Conservation (phyloP, 2,797 vertebrate species). For the Pitangus sulphuratus region DNA sequence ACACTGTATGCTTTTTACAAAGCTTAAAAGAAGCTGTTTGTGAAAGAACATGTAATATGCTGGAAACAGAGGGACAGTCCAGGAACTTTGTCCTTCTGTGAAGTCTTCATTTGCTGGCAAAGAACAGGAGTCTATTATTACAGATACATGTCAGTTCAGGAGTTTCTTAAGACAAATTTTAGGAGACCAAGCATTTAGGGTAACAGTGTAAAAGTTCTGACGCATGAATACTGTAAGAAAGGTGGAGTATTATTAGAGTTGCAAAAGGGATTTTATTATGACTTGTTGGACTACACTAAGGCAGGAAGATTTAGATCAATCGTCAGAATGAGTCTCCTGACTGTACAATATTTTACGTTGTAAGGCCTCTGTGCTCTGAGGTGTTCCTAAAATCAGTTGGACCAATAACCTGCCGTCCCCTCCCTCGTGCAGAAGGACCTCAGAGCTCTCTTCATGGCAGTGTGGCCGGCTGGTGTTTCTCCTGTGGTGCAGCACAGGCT, state of each 20-base stretch:
- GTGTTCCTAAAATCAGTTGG: background rate
- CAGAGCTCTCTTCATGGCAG: accelerated
- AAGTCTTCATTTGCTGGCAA: background rate
- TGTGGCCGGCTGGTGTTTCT: background rate
- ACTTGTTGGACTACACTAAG: background rate
- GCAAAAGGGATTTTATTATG: background rate
- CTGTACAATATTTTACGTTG: background rate
- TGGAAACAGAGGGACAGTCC: background rate
- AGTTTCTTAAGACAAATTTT: background rate
- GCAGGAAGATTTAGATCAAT: background rate
- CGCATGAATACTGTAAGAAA: background rate
- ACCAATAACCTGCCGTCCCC: background rate
- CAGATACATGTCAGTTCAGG: background rate
- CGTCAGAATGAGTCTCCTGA: background rate
- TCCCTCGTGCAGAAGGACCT: background rate
- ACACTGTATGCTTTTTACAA: background rate
- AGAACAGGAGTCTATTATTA: background rate
- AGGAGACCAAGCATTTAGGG: background rate
- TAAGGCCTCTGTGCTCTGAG: background rate
- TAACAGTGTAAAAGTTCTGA: background rate
- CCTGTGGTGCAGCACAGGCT: background rate
- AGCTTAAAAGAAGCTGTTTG: background rate
- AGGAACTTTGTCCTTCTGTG: background rate
- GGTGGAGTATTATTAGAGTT: background rate
- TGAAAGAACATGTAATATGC: background rate